Conservation (phyloP, 53 echinoderm and acorn worm species). For the Paracentrotus lividus region DNA sequence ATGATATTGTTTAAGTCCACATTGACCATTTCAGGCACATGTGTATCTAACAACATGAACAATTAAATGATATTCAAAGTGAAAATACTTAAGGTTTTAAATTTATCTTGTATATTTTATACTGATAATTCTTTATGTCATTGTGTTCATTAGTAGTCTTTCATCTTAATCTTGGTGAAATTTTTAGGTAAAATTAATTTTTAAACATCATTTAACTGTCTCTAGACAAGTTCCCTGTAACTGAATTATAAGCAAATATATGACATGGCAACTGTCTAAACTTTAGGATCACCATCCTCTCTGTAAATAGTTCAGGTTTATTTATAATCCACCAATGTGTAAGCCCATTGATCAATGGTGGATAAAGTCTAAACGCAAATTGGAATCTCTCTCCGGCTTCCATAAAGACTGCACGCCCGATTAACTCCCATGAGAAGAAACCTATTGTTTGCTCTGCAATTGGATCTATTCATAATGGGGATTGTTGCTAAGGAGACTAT, state of each 20-base stretch:
- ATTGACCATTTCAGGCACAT: too few species aligned
- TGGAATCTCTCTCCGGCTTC: background rate
- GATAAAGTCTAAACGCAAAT: background rate
- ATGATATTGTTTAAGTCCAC: too few species aligned
- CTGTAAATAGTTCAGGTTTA: background rate
- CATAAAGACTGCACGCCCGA: slow-evolving; percentile 29
- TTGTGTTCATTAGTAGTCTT: too few species aligned
- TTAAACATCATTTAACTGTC: too few species aligned
- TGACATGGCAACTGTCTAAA: slow-evolving; percentile 26
- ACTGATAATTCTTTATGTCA: too few species aligned
- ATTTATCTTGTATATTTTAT: too few species aligned
- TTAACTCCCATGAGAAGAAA: background rate
- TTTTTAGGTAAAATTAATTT: too few species aligned
- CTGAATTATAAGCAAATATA: background rate
- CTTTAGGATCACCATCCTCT: background rate
- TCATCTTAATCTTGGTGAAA: too few species aligned
- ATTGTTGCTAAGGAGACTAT: slow-evolving; percentile 32
- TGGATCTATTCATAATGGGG: background rate
- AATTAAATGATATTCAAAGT: too few species aligned
- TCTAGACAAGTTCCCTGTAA: background rate
- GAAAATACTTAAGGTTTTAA: too few species aligned
- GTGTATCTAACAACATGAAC: too few species aligned
- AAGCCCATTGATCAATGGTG: background rate
- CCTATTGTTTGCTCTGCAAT: slow-evolving; percentile 26
- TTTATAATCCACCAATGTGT: background rate